Evolutionary conservation across 2,888 invertebrate genomes (phyloP), one percentile per base, ranked within the genome.

Genomic region (Lacanobia wlatinum): DNA sequence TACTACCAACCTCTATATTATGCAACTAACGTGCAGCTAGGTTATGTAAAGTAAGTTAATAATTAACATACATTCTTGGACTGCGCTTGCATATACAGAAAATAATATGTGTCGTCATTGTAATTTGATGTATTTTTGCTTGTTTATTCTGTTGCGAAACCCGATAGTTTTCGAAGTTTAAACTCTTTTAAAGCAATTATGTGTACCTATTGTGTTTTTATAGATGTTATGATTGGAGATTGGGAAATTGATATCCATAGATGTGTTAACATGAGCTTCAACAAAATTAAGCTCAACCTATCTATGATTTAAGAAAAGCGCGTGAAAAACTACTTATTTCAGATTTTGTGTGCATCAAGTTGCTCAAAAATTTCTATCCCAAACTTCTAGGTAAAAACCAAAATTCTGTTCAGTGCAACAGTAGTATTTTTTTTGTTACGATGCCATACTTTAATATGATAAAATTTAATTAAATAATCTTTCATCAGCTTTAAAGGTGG

Each of bases 31-130:
- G 38, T 70, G 43, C 55, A 59, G n/a, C 23, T 38, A 50, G 14
- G n/a, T 77, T 76, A 61, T 61, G 28, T 70, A 64, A 77, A 38
- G 14, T 38, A 61, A 73, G 68, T 68, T 61, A 64, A 76, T 64
- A 60, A 70, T 55, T 46, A 64, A 70, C 70, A 46, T 46, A 58
- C 38, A 58, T 76, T 69, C 56, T 62, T 40, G 28, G 43, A 46
- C 18, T 43, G 23, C 43, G 66, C 18, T 76, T 64, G 55, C 60
- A 61, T 61, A 55, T 59, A 46, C 18, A 76, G 7, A 70, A 70
- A 34, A 34, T 34, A 34, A 52, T 62, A 46, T 62, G 48, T 78
- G 72, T 64, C 67, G 65, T 78, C 64, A 9, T 73, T 48, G 59
- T 48, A 63, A 50, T 77, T 63, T 53, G 48, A 71, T 38, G 55